These are phyloP conservation scores for Sebastes matsubarae DNA, from an alignment of 2,797 vertebrate genomes.

Conservation along the genomic window DNA sequence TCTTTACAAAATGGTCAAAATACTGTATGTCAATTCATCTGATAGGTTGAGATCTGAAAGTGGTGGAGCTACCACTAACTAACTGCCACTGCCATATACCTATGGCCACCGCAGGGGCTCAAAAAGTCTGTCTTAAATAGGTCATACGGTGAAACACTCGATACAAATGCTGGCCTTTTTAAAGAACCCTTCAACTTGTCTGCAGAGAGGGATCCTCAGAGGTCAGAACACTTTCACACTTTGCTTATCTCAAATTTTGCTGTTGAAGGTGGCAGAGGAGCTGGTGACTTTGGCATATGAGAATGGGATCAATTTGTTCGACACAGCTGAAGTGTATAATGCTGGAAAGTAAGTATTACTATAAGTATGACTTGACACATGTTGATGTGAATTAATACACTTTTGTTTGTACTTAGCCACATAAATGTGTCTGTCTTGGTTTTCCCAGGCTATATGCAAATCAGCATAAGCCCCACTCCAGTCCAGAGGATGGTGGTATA, in stretches of 20 bases:
- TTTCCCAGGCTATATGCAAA: neutral
- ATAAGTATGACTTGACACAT: too few relatives aligned
- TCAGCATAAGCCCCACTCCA: neutral
- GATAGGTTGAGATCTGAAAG: neutral
- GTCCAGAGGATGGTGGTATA: neutral
- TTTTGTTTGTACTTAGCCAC: neutral
- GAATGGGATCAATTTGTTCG: constrained; percentile 95
- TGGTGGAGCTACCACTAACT: neutral
- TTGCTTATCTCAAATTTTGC: neutral
- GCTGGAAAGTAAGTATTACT: constrained; percentile 88
- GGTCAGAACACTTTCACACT: neutral
- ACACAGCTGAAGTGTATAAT: constrained; percentile 93
- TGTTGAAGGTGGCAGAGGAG: constrained; percentile 90
- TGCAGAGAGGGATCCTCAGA: neutral
- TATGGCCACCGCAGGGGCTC: too few relatives aligned
- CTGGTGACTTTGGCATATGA: constrained; percentile 95
- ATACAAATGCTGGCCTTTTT: neutral
- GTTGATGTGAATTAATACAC: neutral
- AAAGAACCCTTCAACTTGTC: neutral
- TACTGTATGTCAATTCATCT: neutral
- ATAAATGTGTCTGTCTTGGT: neutral
- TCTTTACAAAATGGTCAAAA: neutral
- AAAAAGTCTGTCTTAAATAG: neutral
- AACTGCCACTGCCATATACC: neutral
- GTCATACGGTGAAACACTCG: neutral